Evolutionary conservation across 2,888 invertebrate species (phyloP), one percentile per base, ranked within the genome.

Genomic region (Dasysyrphus albostriatus): DNA sequence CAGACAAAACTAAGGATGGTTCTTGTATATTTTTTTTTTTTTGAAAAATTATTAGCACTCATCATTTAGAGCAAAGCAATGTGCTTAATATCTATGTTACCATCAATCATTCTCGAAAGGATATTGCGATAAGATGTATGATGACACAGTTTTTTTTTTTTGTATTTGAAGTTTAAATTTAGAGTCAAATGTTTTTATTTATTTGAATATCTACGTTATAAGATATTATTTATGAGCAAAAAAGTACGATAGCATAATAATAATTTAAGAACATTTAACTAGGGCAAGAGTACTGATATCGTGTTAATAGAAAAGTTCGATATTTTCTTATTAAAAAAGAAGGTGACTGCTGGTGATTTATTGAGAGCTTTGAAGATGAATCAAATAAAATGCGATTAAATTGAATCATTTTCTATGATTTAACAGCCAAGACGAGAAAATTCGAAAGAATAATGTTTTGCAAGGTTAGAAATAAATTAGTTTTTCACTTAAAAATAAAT

Each of bases 41-140:
- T 19, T 34, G 10, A 56, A 56, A 56, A 65, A 51, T 9, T 19
- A 16, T 16, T 29, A 5, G n/a, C 44, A 44, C 42, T 51, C 39
- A 19, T 69, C 16, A 44, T 67, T 67, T 37, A 54, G 51, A 54
- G 69, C 16, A 54, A 49, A 16, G 70, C 37, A 65, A 78, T 72
- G 56, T 59, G n/a, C 61, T 54, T 56, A 74, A 67, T 80, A 65
- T 32, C 7, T 65, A 37, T 80, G 37, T 51, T 58, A 47, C 51
- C 77, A 73, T 78, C 65, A 76, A 75, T 84, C 80, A 80, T 58
- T 32, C 2, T 39, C n/a, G 3, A 80, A 80, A 83, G 80, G 83
- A 84, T 76, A 80, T 84, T 75, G 65, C 80, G 58, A 65, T 70
- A 72, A 65, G n/a, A 51, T 37, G 1, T 80, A 44, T 54, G 80